Percentiles rank a stretch among this genome's conserved stretches.
Conservation (phyloP, 2,113 vertebrate genomes). For the Penelope pileata region DNA sequence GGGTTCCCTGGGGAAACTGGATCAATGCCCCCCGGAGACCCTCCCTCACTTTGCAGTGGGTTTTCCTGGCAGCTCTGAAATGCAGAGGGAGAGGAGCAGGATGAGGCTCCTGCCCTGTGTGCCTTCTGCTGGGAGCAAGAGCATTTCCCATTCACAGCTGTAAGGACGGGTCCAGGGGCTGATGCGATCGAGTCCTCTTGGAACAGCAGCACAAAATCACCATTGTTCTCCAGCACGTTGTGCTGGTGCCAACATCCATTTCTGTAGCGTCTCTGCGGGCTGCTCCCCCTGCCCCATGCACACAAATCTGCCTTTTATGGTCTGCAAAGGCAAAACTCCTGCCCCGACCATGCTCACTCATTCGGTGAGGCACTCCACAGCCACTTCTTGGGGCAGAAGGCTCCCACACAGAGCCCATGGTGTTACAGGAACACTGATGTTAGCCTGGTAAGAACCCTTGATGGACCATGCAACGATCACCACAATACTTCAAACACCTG, state of each 20-base stretch:
- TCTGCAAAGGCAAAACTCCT: not conserved
- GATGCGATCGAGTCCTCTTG: not conserved
- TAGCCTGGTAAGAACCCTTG: not conserved
- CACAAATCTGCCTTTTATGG: slow-evolving; percentile 36
- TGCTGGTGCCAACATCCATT: not conserved
- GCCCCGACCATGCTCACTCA: not conserved
- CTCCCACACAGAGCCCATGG: not conserved
- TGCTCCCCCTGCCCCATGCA: not conserved
- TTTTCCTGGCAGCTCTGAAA: not conserved
- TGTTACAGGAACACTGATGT: not conserved
- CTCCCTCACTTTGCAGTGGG: not conserved
- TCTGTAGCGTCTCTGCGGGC: not conserved
- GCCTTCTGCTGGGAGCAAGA: not conserved
- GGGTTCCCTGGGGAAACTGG: not conserved
- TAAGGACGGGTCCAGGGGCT: not conserved
- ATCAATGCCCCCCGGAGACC: not conserved
- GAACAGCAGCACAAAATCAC: not conserved
- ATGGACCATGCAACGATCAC: not conserved
- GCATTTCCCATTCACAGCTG: not conserved
- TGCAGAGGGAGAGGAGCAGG: not conserved
- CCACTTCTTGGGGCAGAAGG: not conserved
- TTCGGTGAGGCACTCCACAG: not conserved
- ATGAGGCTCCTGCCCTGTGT: not conserved
- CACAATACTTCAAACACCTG: not conserved
- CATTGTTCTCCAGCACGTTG: not conserved